Percentiles rank a stretch among this genome's conserved stretches.
Evolutionary conservation across 2,888 invertebrate species (phyloP).

Genomic region (Graphium colonna): DNA sequence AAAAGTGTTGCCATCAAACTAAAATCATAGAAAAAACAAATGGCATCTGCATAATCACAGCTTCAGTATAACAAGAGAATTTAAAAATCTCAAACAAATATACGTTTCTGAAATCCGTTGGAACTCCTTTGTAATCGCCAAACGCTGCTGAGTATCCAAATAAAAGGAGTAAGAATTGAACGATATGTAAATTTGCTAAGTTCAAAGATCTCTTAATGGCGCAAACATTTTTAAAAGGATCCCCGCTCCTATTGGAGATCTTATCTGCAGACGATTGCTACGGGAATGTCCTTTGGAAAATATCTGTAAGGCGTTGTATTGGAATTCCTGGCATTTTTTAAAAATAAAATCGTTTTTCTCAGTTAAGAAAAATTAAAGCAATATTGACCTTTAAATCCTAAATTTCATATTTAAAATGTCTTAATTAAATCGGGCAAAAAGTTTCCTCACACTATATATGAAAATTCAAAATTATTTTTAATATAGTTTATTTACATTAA

Average conservation of each 20-base stretch:
- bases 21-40: too few relatives aligned
- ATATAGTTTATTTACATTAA: too few relatives aligned
- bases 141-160: conserved; percentile 9
- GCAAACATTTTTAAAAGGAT: conserved; percentile 23
- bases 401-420: too few relatives aligned
- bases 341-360: too few relatives aligned
- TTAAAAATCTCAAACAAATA: background rate
- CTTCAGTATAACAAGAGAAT: background rate
- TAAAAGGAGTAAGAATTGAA: conserved; percentile 10
- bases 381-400: too few relatives aligned
- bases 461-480: too few relatives aligned
- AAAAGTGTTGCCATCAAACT: too few relatives aligned
- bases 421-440: too few relatives aligned
- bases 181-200: conserved; percentile 21
- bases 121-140: background rate
- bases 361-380: too few relatives aligned
- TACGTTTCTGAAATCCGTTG: background rate
- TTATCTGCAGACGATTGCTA: conserved; percentile 22
- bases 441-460: too few relatives aligned
- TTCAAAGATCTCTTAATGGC: conserved; percentile 17
- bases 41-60: background rate
- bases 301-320: conserved; percentile 20
- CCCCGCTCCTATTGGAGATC: conserved; percentile 17
- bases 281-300: conserved; percentile 17
- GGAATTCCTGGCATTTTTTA: conserved; percentile 24